Conservation (phyloP, 2,113 vertebrate genomes). For the Okapia johnstoni region DNA sequence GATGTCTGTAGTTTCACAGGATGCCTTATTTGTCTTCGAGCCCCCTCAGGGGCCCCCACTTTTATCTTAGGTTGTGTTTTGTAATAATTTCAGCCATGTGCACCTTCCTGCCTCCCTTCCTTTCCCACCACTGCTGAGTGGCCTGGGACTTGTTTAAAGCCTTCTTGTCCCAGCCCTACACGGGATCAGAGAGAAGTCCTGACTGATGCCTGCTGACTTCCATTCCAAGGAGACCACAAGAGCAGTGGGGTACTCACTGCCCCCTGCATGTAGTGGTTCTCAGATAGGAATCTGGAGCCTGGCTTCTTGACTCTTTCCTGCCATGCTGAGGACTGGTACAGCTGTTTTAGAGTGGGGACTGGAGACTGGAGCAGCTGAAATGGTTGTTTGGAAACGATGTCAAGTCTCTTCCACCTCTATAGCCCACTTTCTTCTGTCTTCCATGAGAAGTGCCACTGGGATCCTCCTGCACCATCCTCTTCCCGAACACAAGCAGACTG, state of each 20-base stretch:
- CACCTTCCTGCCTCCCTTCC: background rate
- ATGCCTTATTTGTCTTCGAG: constrained; percentile 11
- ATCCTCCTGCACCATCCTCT: background rate
- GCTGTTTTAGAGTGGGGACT: background rate
- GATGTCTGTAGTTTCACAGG: background rate
- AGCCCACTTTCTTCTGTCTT: background rate
- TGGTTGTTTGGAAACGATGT: background rate
- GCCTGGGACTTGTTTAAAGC: background rate
- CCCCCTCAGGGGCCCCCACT: background rate
- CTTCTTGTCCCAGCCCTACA: background rate
- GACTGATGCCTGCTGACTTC: background rate
- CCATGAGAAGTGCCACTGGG: background rate
- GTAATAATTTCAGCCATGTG: background rate
- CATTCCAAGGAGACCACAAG: background rate
- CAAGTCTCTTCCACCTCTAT: background rate
- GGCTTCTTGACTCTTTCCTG: background rate
- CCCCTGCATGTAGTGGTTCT: background rate
- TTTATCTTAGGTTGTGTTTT: background rate
- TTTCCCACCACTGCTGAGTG: background rate
- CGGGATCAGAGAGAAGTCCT: background rate
- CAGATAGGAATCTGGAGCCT: background rate
- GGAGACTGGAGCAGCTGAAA: background rate
- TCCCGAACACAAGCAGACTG: background rate
- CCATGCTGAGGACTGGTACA: rapidly evolving
- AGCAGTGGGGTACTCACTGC: background rate